Conservation (phyloP, 2,113 vertebrate genomes). For the Vulpes vulpes region DNA sequence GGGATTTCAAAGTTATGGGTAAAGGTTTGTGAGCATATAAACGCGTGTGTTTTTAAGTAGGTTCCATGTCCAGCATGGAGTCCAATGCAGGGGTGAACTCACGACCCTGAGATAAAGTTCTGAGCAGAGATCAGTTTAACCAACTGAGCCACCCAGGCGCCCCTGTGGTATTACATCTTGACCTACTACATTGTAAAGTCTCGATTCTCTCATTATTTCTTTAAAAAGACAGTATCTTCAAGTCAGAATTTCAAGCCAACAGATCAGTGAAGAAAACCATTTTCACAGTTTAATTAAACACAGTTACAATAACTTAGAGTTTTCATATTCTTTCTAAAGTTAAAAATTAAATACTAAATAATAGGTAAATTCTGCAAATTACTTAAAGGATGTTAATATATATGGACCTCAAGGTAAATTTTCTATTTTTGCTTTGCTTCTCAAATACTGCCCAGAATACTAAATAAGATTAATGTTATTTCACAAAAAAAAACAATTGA, state of each 20-base stretch:
- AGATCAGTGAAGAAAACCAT: neutral
- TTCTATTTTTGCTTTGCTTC: constrained; percentile 53
- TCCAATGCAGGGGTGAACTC: neutral
- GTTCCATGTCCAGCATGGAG: neutral
- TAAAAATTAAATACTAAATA: constrained; percentile 65
- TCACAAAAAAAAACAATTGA: neutral
- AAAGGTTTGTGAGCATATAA: neutral
- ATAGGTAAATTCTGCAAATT: neutral
- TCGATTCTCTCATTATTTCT: neutral
- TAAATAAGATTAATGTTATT: constrained; percentile 54
- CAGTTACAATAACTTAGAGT: neutral
- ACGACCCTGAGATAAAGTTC: neutral
- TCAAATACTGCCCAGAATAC: constrained; percentile 38
- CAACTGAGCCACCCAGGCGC: neutral
- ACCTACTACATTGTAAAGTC: neutral
- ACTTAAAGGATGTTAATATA: neutral
- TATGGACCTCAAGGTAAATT: neutral
- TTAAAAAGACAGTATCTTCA: constrained; percentile 29
- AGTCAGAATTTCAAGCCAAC: constrained; percentile 39
- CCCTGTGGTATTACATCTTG: neutral
- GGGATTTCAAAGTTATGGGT: neutral
- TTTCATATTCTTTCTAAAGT: constrained; percentile 50
- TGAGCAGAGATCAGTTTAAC: neutral
- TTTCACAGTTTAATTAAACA: constrained; percentile 55
- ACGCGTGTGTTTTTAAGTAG: neutral